Conservation (phyloP, 2,888 invertebrate genomes). For the Melanostoma mellinum region DNA sequence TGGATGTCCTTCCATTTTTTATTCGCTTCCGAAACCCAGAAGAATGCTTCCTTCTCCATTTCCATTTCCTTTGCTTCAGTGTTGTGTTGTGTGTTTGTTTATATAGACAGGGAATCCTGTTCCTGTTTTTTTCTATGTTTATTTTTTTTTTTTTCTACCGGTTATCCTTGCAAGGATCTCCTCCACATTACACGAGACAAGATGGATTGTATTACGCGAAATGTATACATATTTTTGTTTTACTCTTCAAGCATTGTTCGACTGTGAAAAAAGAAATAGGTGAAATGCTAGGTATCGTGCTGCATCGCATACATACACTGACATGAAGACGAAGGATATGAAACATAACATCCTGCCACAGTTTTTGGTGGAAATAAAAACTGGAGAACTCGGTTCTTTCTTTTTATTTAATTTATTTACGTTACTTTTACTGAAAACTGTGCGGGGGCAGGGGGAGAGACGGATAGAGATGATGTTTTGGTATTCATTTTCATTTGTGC, state of each 20-base stretch:
- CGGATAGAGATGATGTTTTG: constrained; percentile 55
- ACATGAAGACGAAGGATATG: constrained; percentile 52
- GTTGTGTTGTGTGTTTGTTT: constrained; percentile 24
- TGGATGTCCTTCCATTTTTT: constrained; percentile 60
- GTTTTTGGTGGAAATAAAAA: constrained; percentile 9
- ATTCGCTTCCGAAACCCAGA: constrained; percentile 64
- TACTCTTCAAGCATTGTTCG: constrained; percentile 51
- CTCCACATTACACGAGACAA: constrained; percentile 58
- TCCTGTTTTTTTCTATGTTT: constrained; percentile 16
- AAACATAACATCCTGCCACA: constrained; percentile 60
- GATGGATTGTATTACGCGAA: constrained; percentile 66
- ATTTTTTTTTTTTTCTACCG: constrained; percentile 11
- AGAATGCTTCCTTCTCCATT: constrained; percentile 56
- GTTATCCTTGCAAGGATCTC: constrained; percentile 62
- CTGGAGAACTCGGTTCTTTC: constrained; percentile 2
- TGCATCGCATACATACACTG: constrained; percentile 31
- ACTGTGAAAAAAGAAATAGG: background rate
- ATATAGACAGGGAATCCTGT: constrained; percentile 30
- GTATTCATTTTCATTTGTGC: constrained; percentile 61
- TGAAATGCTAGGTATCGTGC: constrained; percentile 26
- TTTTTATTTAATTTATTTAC: constrained; percentile 54
- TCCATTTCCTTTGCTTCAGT: constrained; percentile 47
- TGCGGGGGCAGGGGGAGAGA: background rate
- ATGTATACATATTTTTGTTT: constrained; percentile 45
- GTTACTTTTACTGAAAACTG: background rate